Conservation (phyloP, 2,797 vertebrate genomes). For the Monodelphis domestica region DNA sequence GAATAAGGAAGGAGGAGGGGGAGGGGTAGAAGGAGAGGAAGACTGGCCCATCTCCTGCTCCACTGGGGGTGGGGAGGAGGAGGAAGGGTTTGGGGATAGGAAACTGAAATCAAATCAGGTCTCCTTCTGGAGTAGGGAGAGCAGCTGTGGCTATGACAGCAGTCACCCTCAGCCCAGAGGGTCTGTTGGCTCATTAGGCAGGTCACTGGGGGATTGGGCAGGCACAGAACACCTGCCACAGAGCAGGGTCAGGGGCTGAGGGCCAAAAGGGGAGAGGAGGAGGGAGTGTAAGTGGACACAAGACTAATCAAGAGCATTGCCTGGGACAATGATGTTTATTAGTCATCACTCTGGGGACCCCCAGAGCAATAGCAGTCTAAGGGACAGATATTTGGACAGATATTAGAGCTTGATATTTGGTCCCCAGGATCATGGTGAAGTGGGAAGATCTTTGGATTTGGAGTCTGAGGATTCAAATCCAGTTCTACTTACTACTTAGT, state of each 20-base stretch:
- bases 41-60: conserved; percentile 44
- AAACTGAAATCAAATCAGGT: conserved; percentile 48
- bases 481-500: background rate
- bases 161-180: conserved; percentile 21
- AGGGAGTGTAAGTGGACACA: background rate
- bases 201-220: background rate
- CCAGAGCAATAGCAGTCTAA: too few species aligned
- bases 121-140: conserved; percentile 38
- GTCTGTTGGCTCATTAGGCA: conserved; percentile 23
- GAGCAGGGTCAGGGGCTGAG: conserved; percentile 12
- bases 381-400: too few species aligned
- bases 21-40: background rate
- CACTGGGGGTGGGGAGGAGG: background rate
- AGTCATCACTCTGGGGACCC: background rate
- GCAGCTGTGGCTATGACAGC: conserved; percentile 45
- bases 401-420: background rate
- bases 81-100: background rate
- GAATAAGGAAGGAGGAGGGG: background rate
- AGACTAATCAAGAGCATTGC: background rate
- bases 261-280: background rate
- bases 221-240: conserved; percentile 63
- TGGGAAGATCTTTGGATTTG: background rate
- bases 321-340: background rate
- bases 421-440: background rate
- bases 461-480: background rate